Evolutionary conservation across 1,140 invertebrate genomes (phyloP).

Genomic region (Lepidurus packardi): DNA sequence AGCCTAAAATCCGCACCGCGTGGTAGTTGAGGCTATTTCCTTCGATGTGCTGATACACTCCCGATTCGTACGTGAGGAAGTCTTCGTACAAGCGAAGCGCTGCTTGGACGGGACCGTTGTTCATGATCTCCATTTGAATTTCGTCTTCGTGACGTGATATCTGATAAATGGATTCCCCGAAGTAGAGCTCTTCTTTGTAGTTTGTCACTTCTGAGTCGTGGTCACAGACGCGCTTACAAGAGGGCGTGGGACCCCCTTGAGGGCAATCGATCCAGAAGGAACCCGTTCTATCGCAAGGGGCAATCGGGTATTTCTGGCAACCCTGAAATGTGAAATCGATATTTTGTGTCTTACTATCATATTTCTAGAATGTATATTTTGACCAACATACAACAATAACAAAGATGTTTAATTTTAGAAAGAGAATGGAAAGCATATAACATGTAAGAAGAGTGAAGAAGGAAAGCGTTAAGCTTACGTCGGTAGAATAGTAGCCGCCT

Average conservation of each 20-base stretch:
- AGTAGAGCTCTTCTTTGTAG: slow-evolving; percentile 32
- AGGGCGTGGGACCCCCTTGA: slow-evolving; percentile 2
- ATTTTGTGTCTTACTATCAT: neutral
- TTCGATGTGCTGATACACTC: slow-evolving; percentile 51
- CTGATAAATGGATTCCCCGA: slow-evolving; percentile 43
- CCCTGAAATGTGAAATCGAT: slow-evolving; percentile 13
- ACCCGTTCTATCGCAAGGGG: slow-evolving; percentile 24
- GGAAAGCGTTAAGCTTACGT: slow-evolving; percentile 52
- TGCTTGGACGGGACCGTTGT: slow-evolving; percentile 55
- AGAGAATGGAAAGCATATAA: too few species aligned
- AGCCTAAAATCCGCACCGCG: slow-evolving; percentile 55
- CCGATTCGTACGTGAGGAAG: slow-evolving; percentile 53
- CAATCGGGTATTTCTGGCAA: slow-evolving; percentile 30
- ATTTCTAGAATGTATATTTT: too few species aligned
- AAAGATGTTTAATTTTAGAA: too few species aligned
- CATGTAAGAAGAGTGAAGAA: slow-evolving; percentile 52
- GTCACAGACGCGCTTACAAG: slow-evolving; percentile 29
- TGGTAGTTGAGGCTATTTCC: slow-evolving; percentile 52
- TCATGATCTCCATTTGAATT: slow-evolving; percentile 53
- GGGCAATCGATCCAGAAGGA: slow-evolving; percentile 31
- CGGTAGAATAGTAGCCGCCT: slow-evolving; percentile 47
- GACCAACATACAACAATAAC: too few species aligned
- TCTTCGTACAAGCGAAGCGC: slow-evolving; percentile 56
- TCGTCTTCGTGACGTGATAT: slow-evolving; percentile 45
- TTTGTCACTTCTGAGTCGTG: slow-evolving; percentile 27